Evolutionary conservation across 1,140 invertebrate genomes (phyloP).

Genomic region (Drosophila biarmipes): DNA sequence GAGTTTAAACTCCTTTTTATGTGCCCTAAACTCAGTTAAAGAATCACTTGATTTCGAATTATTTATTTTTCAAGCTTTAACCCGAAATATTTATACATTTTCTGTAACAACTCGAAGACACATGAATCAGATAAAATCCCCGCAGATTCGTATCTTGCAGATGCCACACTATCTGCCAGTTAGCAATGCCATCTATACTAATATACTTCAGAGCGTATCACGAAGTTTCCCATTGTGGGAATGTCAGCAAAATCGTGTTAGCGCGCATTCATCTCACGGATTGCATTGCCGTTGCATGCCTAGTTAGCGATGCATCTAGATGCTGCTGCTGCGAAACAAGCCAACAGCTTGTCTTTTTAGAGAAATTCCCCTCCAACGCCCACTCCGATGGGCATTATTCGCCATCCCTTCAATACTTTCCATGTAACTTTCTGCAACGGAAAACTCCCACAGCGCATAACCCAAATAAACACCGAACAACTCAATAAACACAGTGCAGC

Average conservation of each 20-base stretch:
- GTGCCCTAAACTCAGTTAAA: no score
- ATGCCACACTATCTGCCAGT: conserved; percentile 17
- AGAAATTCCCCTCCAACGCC: conserved; percentile 5
- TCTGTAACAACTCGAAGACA: conserved; percentile 2
- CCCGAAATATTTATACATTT: not conserved
- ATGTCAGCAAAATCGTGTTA: conserved; percentile 43
- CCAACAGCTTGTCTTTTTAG: conserved; percentile 38
- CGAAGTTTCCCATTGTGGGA: conserved; percentile 41
- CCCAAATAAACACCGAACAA: conserved; percentile 55
- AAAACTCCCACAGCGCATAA: conserved; percentile 54
- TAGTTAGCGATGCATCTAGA: conserved; percentile 47
- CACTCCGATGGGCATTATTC: conserved; percentile 13
- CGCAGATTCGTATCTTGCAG: conserved; percentile 19
- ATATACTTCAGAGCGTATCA: conserved; percentile 46
- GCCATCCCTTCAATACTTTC: conserved; percentile 37
- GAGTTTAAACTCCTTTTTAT: not conserved
- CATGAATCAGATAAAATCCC: conserved; percentile 19
- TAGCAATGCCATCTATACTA: conserved; percentile 39
- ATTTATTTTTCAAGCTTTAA: no score
- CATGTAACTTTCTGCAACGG: conserved; percentile 43
- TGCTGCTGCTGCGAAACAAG: conserved; percentile 36
- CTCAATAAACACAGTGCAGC: conserved; percentile 46
- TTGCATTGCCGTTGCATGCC: conserved; percentile 31
- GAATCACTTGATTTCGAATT: no score
- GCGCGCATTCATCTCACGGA: conserved; percentile 42